Evolutionary conservation across 2,888 invertebrate species (phyloP).

Genomic region (Magallana nippona): DNA sequence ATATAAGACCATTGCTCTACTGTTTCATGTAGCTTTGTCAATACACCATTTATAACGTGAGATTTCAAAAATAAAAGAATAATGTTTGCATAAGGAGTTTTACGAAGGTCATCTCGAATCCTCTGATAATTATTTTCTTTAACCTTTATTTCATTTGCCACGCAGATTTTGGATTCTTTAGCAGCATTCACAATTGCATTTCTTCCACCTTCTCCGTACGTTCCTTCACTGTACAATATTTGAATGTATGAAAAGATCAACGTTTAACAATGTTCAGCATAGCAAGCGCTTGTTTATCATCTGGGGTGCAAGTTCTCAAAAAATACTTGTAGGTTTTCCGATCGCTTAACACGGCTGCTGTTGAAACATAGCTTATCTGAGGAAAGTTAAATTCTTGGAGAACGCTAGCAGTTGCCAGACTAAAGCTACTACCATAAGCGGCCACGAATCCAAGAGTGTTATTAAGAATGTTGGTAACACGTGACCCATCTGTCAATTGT

Average conservation of each 20-base stretch:
- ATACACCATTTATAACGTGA: constrained; percentile 41
- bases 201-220: constrained; percentile 59
- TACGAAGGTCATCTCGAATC: constrained; percentile 45
- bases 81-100: constrained; percentile 51
- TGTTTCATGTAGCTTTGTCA: constrained; percentile 28
- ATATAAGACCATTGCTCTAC: constrained; percentile 54
- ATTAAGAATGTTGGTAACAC: background rate
- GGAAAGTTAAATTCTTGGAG: constrained; percentile 37
- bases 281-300: constrained; percentile 53
- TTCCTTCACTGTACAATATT: constrained; percentile 56
- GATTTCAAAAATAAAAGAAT: constrained; percentile 54
- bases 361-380: constrained; percentile 51
- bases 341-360: constrained; percentile 54
- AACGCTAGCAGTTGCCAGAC: constrained; percentile 49
- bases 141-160: constrained; percentile 37
- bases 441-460: constrained; percentile 56
- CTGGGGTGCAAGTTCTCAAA: constrained; percentile 56
- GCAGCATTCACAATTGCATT: constrained; percentile 40
- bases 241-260: constrained; percentile 55
- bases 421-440: constrained; percentile 50
- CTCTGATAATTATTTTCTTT: constrained; percentile 39
- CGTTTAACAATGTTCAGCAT: constrained; percentile 52
- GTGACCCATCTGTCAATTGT: constrained; percentile 18
- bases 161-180: constrained; percentile 27
- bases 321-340: constrained; percentile 53